Evolutionary conservation across 2,888 invertebrate species (phyloP), one percentile per base, ranked within the genome.

Genomic region (Cryptophagus acutangulus): DNA sequence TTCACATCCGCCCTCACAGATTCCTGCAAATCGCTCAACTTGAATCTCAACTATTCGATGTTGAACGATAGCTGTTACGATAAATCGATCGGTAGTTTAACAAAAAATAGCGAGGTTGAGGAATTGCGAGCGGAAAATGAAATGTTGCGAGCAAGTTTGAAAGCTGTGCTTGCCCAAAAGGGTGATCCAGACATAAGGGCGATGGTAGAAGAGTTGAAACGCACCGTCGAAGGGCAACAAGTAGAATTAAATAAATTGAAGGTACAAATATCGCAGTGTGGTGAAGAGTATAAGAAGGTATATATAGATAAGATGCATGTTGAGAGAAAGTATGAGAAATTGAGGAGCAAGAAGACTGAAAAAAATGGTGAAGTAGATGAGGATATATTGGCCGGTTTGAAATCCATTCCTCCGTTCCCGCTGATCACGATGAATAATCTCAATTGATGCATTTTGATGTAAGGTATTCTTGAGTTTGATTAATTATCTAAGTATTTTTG

Each of bases 171-270:
- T 31, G 45, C 49, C 15, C 41, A 48, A 4, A 49, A 51, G 31
- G 31, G 41, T 31, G 26, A n/a, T 6, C 10, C n/a, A 3, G 20
- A n/a, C 12, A 36, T 36, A 41, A 46, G 52, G 33, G 43, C 50
- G 18, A 43, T 52, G 29, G 51, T 53, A n/a, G 44, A 46, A 4
- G 46, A 46, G 25, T 48, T 63, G 17, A 57, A 59, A 33, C 46
- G 45, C n/a, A 49, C 51, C 10, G 24, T 62, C 12, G 40, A 47
- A 10, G 36, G 38, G 10, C 63, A 64, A 40, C 60, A 63, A 26
- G 51, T 49, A 25, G 66, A 67, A 42, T 59, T 66, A 10, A 51
- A 58, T 38, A 42, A 47, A 24, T 51, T 66, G 25, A 65, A 62
- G 50, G 29, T 38, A 10, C 57, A 58, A 42, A 50, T 61, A 24